phyloP scores from a whole-genome alignment of 1,140 invertebrate species.

The Drosophila nigromelanica region DNA sequence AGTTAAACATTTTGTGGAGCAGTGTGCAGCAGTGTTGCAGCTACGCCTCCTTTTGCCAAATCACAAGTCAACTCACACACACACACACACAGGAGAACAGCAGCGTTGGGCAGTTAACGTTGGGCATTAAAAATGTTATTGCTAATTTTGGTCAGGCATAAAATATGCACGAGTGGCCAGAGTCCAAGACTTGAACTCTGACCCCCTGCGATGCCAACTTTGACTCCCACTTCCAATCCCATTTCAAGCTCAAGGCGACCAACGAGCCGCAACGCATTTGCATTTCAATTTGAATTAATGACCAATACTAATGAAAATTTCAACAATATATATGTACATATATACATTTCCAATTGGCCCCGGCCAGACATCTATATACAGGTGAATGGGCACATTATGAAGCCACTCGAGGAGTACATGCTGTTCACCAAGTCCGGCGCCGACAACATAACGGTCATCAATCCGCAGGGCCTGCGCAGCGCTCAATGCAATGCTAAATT shows the following conservation, averaged over 20 bases:
- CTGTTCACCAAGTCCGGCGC: slow-evolving; percentile 91
- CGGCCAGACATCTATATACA: slow-evolving; percentile 90
- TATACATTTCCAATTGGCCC: not conserved
- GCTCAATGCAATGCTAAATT: slow-evolving; percentile 92
- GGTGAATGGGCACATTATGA: slow-evolving; percentile 91
- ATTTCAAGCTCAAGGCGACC: slow-evolving; percentile 52
- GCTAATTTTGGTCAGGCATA: slow-evolving; percentile 72
- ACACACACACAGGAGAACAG: slow-evolving; percentile 4
- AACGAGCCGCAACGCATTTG: slow-evolving; percentile 56
- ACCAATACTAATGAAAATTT: slow-evolving; percentile 81
- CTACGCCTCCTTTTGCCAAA: slow-evolving; percentile 13
- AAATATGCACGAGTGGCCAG: slow-evolving; percentile 67
- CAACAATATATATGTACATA: not conserved
- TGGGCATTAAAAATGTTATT: slow-evolving; percentile 75
- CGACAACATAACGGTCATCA: slow-evolving; percentile 92
- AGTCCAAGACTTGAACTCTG: slow-evolving; percentile 2
- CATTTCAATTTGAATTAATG: slow-evolving; percentile 82
- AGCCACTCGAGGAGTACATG: slow-evolving; percentile 95
- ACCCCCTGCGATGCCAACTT: not conserved
- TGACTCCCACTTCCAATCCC: slow-evolving; percentile 12
- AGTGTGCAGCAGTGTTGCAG: slow-evolving; percentile 2
- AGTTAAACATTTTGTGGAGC: not conserved
- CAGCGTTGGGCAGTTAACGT: slow-evolving; percentile 34
- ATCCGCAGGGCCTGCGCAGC: slow-evolving; percentile 92
- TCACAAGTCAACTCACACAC: slow-evolving; percentile 16